Evolutionary conservation across 2,113 vertebrate species (phyloP).

Genomic region (Etia nguti): DNA sequence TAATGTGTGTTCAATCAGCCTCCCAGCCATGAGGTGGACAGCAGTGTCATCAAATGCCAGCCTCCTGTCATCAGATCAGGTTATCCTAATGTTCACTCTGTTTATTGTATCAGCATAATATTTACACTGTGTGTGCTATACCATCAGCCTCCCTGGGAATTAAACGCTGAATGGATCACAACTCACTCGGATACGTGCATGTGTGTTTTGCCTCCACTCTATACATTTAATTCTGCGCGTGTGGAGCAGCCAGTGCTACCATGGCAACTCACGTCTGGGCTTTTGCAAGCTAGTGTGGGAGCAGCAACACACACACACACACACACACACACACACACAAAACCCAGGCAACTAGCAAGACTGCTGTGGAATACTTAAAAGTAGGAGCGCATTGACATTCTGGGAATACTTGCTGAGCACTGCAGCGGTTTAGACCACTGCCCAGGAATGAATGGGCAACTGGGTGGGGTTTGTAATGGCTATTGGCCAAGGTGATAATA

Average conservation of each 20-base stretch:
- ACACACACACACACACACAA: background rate
- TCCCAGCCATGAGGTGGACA: background rate
- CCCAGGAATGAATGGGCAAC: background rate
- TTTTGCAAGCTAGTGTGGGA: conserved; percentile 28
- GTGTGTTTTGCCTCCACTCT: background rate
- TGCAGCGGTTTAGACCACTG: conserved; percentile 28
- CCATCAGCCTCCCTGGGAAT: background rate
- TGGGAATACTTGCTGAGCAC: background rate
- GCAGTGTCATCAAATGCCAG: background rate
- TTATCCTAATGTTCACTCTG: background rate
- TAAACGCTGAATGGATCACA: background rate
- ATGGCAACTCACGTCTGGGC: conserved; percentile 60
- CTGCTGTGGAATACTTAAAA: conserved; percentile 63
- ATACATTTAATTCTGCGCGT: conserved; percentile 34
- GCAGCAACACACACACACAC: conserved; percentile 18
- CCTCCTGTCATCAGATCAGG: background rate
- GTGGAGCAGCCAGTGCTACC: conserved; percentile 50
- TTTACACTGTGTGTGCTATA: background rate
- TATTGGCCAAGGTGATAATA: background rate
- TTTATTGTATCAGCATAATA: background rate
- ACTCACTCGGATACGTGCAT: background rate
- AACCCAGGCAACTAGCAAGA: conserved; percentile 39
- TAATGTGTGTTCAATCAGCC: conserved; percentile 33
- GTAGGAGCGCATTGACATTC: conserved; percentile 43
- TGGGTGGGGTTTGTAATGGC: conserved; percentile 21